Base-by-base conservation (phyloP, 2,113 vertebrate species). In the human region DNA sequence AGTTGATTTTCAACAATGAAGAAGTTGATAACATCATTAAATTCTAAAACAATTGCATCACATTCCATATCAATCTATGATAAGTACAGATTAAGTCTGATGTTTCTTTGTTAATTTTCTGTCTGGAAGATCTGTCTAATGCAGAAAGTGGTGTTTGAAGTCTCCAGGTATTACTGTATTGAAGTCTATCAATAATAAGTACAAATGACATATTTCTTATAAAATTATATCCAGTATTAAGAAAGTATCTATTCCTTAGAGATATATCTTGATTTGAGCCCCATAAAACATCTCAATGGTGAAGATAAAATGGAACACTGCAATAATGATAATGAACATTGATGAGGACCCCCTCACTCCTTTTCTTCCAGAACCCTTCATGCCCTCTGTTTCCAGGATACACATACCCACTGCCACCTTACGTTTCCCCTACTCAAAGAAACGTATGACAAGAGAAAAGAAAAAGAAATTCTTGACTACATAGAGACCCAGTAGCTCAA, bases 1-100 rank as follows among this genome's bases (percentile, higher is more conserved):
- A 84, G 22, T 79, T 64, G n/a, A 52, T 89, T 78, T 89, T 96
- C 81, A 17, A 75, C 72, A 85, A 11, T 59, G 76, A 32, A 90
- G 17, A 93, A 5, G 0, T 30, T 84, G 13, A 3, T 81, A 86
- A 75, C 0, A 48, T 55, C 22, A 79, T 22, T 75, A 73, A 82
- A 48, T 64, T 97, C 5, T 70, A 80, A 84, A 79, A 64, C 35
- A 75, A 5, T 17, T 75, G 38, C 10, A 89, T 6, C 3, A 9
- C 23, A 61, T 82, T 55, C 8, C 7, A 59, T 13, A 38, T 89
- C 23, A 66, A 45, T 0, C 12, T 57, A 66, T 16, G 30, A 20
- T 89, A 93, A 85, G 8, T 73, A 81, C 6, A 97, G 93, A 79
- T 18, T 64, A 32, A 30, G 61, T 64, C 61, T 30, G 12, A 32